A percentile compares a stretch with the other conserved stretches of the same genome.
These are phyloP conservation scores for Batillaria attramentaria DNA, from an alignment of 1,140 invertebrate genomes.

Conservation along the genomic window DNA sequence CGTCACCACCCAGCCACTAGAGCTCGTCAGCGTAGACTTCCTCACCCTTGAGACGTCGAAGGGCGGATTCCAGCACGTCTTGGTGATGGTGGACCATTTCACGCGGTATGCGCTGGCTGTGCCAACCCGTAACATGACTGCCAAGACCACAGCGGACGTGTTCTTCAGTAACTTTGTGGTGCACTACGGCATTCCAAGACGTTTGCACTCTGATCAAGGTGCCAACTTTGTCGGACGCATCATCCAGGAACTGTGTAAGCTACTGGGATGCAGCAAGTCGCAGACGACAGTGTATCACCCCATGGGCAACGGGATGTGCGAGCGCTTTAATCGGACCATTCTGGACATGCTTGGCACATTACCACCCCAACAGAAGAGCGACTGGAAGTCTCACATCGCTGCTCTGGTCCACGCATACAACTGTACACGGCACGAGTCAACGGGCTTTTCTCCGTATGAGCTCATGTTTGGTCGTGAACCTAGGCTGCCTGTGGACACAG, in stretches of 20 bases:
- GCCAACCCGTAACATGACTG: slow-evolving; percentile 29
- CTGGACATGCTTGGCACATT: slow-evolving; percentile 44
- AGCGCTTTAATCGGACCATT: slow-evolving; percentile 50
- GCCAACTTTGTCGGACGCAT: slow-evolving; percentile 32
- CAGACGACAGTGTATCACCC: slow-evolving; percentile 47
- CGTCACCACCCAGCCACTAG: slow-evolving; percentile 15
- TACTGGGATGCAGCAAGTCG: slow-evolving; percentile 25
- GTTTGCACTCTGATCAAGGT: slow-evolving; percentile 40
- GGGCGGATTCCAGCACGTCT: slow-evolving; percentile 29
- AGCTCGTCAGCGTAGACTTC: slow-evolving; percentile 37
- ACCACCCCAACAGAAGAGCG: slow-evolving; percentile 23
- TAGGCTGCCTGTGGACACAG: background rate
- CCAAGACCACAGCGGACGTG: slow-evolving; percentile 37
- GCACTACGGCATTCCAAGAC: slow-evolving; percentile 36
- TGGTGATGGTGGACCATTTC: slow-evolving; percentile 39
- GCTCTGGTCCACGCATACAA: slow-evolving; percentile 41
- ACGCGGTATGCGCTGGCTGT: slow-evolving; percentile 33
- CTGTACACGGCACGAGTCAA: slow-evolving; percentile 32
- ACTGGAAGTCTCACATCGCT: slow-evolving; percentile 35
- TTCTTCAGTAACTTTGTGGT: slow-evolving; percentile 39
- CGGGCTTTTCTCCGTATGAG: slow-evolving; percentile 34
- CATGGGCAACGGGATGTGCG: slow-evolving; percentile 40
- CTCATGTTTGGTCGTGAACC: slow-evolving; percentile 33
- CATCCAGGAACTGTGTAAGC: slow-evolving; percentile 16
- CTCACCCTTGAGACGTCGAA: slow-evolving; percentile 37